Evolutionary conservation across 2,888 invertebrate species (phyloP).

Genomic region (Andrena trimmerana): DNA sequence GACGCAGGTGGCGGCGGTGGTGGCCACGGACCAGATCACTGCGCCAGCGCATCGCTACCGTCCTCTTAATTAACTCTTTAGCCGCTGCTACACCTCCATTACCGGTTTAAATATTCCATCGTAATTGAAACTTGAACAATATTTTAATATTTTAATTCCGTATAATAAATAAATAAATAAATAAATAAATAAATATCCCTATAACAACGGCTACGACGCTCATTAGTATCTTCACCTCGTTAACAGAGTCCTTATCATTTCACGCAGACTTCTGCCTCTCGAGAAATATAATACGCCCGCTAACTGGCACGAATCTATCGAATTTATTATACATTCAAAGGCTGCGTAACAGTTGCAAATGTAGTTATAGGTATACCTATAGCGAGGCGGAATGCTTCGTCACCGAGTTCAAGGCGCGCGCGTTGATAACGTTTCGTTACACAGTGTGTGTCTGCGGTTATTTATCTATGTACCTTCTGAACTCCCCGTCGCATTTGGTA

Average conservation of each 20-base stretch:
- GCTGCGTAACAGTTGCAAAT: conserved; percentile 20
- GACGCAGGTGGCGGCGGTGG: conserved; percentile 65
- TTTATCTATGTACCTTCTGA: conserved; percentile 22
- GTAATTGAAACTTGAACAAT: too few species aligned
- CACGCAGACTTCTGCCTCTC: not conserved
- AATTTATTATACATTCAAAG: conserved; percentile 12
- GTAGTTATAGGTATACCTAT: conserved; percentile 13
- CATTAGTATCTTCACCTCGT: not conserved
- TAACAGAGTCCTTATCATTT: not conserved
- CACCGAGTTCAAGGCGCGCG: conserved; percentile 56
- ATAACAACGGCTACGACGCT: too few species aligned
- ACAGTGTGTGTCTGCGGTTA: not conserved
- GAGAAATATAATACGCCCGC: not conserved
- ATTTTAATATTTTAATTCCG: too few species aligned
- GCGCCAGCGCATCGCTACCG: conserved; percentile 48
- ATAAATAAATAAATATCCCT: too few species aligned
- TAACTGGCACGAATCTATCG: not conserved
- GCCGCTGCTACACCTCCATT: not conserved
- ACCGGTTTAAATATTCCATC: too few species aligned
- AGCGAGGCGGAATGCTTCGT: conserved; percentile 43
- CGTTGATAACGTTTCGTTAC: conserved; percentile 45
- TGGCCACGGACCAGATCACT: conserved; percentile 46
- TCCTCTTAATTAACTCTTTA: conserved; percentile 45
- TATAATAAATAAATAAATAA: too few species aligned
- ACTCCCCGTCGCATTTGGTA: conserved; percentile 22